A percentile compares a stretch with the other conserved stretches of the same genome.
phyloP scores from a whole-genome alignment of 2,888 invertebrate genomes.

The Drosophila mulleri region DNA sequence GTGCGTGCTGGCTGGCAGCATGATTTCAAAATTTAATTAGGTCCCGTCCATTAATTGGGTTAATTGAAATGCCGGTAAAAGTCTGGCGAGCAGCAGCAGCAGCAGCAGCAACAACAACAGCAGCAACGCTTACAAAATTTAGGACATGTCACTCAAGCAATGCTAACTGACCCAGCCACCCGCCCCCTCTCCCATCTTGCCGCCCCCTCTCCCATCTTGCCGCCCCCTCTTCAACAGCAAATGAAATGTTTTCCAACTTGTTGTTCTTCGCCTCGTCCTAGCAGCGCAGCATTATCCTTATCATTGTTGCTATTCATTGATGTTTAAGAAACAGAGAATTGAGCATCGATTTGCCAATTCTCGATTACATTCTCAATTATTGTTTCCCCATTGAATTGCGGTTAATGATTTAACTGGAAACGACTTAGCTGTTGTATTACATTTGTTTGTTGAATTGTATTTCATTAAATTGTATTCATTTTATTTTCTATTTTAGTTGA shows the following conservation, averaged over 20 bases:
- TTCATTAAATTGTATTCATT: no score
- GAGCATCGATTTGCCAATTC: neutral
- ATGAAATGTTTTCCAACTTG: conserved; percentile 41
- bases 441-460: neutral
- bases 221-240: neutral
- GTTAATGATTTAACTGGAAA: neutral
- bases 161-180: conserved; percentile 13
- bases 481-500: no score
- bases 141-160: conserved; percentile 76
- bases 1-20: conserved; percentile 54
- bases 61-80: conserved; percentile 83
- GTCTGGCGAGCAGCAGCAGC: conserved; percentile 53
- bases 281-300: conserved; percentile 21
- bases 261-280: conserved; percentile 17
- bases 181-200: neutral
- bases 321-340: neutral
- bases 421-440: neutral
- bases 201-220: neutral
- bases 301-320: conserved; percentile 1
- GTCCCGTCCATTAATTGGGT: conserved; percentile 84
- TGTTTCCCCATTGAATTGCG: neutral
- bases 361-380: conserved; percentile 7
- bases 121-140: conserved; percentile 66
- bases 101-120: conserved; percentile 1
- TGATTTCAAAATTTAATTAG: conserved; percentile 83